Evolutionary conservation across 2,888 invertebrate genomes (phyloP).

Genomic region (Coenonympha arcania): DNA sequence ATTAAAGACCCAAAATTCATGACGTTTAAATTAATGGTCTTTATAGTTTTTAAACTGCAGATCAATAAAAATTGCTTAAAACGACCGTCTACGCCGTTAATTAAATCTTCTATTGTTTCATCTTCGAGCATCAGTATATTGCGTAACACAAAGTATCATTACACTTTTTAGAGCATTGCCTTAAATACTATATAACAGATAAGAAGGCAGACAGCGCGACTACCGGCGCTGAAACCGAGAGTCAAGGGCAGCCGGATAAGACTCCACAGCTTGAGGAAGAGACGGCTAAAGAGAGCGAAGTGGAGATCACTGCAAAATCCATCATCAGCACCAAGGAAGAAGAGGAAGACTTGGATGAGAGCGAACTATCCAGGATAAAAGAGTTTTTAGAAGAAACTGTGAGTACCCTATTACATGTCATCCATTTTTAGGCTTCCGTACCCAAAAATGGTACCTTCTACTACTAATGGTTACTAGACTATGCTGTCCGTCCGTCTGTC

Average conservation of each 20-base stretch:
- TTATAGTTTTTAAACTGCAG: no score
- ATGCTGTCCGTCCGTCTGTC: no score
- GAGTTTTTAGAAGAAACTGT: conserved; percentile 64
- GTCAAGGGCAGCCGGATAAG: conserved; percentile 37
- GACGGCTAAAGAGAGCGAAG: conserved; percentile 37
- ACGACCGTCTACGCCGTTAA: no score
- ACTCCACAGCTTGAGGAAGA: conserved; percentile 36
- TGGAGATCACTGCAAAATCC: conserved; percentile 43
- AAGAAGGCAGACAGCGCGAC: conserved; percentile 55
- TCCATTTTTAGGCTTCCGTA: no score
- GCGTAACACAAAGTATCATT: no score
- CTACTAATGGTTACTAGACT: no score
- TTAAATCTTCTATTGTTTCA: no score
- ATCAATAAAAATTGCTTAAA: no score
- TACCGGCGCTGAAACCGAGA: conserved; percentile 43
- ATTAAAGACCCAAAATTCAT: no score
- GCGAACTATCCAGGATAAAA: conserved; percentile 53
- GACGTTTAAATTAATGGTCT: no score
- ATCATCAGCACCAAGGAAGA: conserved; percentile 51
- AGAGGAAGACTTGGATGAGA: conserved; percentile 60
- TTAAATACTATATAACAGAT: conserved; percentile 31
- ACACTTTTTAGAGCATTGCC: not conserved
- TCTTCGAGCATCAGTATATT: no score
- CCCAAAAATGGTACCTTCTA: no score
- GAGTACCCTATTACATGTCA: conserved; percentile 23